These are phyloP conservation scores for Hydrochoerus hydrochaeris DNA, from an alignment of 2,113 vertebrate genomes.

Conservation along the genomic window DNA sequence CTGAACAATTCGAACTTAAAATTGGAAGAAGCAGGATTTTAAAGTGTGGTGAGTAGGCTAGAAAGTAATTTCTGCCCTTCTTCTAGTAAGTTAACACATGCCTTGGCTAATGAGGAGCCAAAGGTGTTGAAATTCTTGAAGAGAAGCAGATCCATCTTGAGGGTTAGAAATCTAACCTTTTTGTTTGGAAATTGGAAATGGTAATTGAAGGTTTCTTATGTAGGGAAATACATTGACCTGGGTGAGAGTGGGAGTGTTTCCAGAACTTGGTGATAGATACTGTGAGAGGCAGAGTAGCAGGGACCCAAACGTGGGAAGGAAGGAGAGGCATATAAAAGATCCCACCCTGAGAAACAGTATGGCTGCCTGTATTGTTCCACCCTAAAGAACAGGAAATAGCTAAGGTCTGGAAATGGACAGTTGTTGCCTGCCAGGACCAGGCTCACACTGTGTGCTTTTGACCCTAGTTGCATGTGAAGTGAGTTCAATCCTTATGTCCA, in stretches of 20 bases:
- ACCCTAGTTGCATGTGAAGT: neutral
- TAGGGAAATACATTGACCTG: neutral
- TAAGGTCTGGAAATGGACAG: neutral
- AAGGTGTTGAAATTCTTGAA: constrained; percentile 61
- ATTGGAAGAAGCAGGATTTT: constrained; percentile 48
- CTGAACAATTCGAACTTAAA: constrained; percentile 44
- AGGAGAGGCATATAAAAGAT: neutral
- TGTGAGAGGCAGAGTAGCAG: neutral
- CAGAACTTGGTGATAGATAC: neutral
- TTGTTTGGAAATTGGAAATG: constrained; percentile 6
- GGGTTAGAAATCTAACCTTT: neutral
- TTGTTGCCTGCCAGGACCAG: neutral
- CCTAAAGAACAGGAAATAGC: neutral
- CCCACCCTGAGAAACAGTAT: neutral
- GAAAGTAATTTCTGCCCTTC: constrained; percentile 25
- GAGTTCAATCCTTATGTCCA: neutral
- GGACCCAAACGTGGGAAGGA: neutral
- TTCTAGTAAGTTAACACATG: constrained; percentile 49
- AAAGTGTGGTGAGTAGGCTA: constrained; percentile 5
- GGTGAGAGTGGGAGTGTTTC: neutral
- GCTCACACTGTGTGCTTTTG: neutral
- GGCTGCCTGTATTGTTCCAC: rapidly evolving
- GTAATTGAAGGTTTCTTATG: neutral
- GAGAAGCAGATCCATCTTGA: constrained; percentile 47
- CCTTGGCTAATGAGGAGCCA: constrained; percentile 44